Percentiles rank a stretch among this genome's conserved stretches.
These are phyloP conservation scores for Erebia aethiops DNA, from an alignment of 2,888 invertebrate genomes.

Conservation along the genomic window DNA sequence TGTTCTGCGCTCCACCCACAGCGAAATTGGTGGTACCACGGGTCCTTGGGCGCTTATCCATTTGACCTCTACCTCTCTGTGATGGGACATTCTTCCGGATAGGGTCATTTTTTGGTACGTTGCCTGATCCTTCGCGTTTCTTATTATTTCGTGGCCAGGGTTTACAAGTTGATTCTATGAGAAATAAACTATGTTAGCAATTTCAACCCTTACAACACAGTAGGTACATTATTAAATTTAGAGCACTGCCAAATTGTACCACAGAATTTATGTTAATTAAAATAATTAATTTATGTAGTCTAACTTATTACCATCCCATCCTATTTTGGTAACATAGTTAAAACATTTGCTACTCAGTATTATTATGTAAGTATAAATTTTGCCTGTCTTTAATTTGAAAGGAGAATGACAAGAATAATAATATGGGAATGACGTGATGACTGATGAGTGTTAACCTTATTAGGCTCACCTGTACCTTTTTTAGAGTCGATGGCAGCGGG, in stretches of 20 bases:
- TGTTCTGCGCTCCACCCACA: conserved; percentile 87
- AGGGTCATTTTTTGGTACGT: conserved; percentile 84
- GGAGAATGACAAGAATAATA: conserved; percentile 16
- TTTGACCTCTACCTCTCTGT: conserved; percentile 86
- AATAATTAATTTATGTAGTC: too few relatives aligned
- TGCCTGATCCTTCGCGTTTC: conserved; percentile 85
- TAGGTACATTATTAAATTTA: background rate
- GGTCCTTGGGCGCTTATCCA: conserved; percentile 88
- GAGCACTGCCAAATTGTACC: background rate
- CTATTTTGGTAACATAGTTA: background rate
- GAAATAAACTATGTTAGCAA: conserved; percentile 10
- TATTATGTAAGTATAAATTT: background rate
- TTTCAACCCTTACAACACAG: background rate
- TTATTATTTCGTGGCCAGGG: conserved; percentile 85
- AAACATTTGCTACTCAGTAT: background rate
- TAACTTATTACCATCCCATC: too few relatives aligned
- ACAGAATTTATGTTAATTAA: too few relatives aligned
- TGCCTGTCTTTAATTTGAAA: conserved; percentile 6
- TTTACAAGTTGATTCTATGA: conserved; percentile 77
- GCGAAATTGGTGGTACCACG: conserved; percentile 78
- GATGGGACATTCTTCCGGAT: conserved; percentile 85
- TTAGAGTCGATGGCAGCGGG: conserved; percentile 88
- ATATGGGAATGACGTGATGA: conserved; percentile 48
- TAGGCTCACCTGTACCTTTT: conserved; percentile 86
- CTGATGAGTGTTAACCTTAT: conserved; percentile 51